Evolutionary conservation across 1,140 invertebrate genomes (phyloP), one percentile per base, ranked within the genome.

Genomic region (Dendrolimus punctatus): DNA sequence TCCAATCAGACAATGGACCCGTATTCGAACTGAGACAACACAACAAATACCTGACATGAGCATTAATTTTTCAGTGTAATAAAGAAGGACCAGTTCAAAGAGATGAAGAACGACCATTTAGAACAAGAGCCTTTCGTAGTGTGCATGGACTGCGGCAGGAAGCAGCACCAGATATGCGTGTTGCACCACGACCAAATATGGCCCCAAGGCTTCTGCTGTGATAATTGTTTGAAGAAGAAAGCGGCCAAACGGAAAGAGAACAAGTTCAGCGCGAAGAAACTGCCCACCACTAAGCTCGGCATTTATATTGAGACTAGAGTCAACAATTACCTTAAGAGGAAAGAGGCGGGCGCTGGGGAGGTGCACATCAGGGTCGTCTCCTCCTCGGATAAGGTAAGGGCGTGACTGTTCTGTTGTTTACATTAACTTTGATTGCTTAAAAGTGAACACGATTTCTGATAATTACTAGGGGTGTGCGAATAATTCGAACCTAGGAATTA

Each of bases 81-180:
- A 69, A 96, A 96, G 75, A 99, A 99, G 84, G 95, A 97, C 77
- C 95, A 98, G 87, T 99, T 99, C 88, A 93, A 94, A 73, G 95
- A 98, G 87, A 94, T 98, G 94, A 99, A 99, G 87, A 99, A 99
- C 82, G 98, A 99, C 89, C 95, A 99, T 74, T 88, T 99, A 66
- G 98, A 99, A 85, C 90, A 96, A 80, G 99, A 99, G 85, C 97
- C 96, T 55, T 98, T 99, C 88, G 95, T 99, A 39, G 91, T 96
- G 63, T 99, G 99, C 87, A 92, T 92, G 69, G 97, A 99, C 73
- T 99, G 98, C 87, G 96, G 95, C 23, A 91, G 98, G 59, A 98
- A 98, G 85, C 92, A 98, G 68, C 99, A 99, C 90, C 95, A 98
- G 87, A 99, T 99, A 63, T 99, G 99, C 88, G 97, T 97, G 46